Evolutionary conservation across 2,888 invertebrate species (phyloP).

Genomic region (Diaperis boleti): DNA sequence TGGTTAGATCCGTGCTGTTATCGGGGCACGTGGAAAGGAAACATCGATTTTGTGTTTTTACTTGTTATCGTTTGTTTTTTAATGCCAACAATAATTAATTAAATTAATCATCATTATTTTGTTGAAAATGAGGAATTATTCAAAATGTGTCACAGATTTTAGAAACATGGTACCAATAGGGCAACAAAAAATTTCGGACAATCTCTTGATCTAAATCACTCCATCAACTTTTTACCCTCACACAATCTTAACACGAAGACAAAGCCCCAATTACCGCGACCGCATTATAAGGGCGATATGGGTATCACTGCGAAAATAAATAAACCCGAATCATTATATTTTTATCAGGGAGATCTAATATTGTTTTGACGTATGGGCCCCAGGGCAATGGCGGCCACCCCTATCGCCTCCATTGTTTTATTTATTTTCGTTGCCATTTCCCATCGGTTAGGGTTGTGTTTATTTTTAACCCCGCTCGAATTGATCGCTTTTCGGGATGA

Average conservation of each 20-base stretch:
- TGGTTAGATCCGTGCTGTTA: too few relatives aligned
- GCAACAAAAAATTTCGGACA: too few relatives aligned
- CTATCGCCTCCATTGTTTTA: constrained; percentile 56
- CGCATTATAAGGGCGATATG: constrained; percentile 42
- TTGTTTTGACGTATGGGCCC: constrained; percentile 47
- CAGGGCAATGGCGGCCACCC: constrained; percentile 48
- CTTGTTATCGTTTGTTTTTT: too few relatives aligned
- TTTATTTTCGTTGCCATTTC: constrained; percentile 57
- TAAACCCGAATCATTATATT: constrained; percentile 40
- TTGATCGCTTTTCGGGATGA: constrained; percentile 29
- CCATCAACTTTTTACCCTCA: too few relatives aligned
- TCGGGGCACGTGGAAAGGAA: too few relatives aligned
- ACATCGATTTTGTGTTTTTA: too few relatives aligned
- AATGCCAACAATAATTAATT: too few relatives aligned
- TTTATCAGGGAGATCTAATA: constrained; percentile 47
- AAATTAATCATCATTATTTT: too few relatives aligned
- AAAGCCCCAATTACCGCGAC: constrained; percentile 44
- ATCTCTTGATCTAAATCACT: too few relatives aligned
- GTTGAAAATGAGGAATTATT: too few relatives aligned
- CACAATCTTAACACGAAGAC: constrained; percentile 33
- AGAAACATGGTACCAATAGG: too few relatives aligned
- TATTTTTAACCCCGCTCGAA: constrained; percentile 32
- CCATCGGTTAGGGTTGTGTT: constrained; percentile 36
- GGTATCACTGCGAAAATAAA: constrained; percentile 44
- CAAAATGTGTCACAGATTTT: too few relatives aligned